Evolutionary conservation across 2,113 vertebrate genomes (phyloP), one percentile per base, ranked within the genome.

Genomic region (Antechinus flavipes): DNA sequence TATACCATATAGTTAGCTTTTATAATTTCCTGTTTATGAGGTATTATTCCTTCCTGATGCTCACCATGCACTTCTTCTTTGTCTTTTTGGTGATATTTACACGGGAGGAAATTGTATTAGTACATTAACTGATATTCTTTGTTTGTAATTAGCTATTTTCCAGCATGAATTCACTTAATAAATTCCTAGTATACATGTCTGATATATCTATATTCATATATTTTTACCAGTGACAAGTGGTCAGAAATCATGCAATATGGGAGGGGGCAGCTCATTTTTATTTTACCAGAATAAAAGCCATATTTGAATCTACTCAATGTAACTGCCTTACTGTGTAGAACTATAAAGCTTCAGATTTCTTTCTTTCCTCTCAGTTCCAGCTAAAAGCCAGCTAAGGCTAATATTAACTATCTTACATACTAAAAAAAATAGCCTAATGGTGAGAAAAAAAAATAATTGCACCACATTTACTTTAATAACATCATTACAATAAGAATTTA

Each of bases 401-500:
- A 54, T 89, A 61, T 92, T 96, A 97, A 24, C 90, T 97, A 94
- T 93, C 61, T 97, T 98, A 96, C 98, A 94, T 97, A 98, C 94
- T 96, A 98, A 98, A 98, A 98, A 96, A 94, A 90, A 96, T 76
- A 27, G 93, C 91, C 95, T 89, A 93, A 52, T 11, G 0, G 10
- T 96, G 96, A 96, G 42, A 50, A 96, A 50, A 96, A 92, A 97
- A 97, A 98, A 98, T 98, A 98, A 98, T 97, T 97, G 96, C 91
- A 96, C 95, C 98, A 95, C 97, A 98, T 98, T 98, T 97, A 97
- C 76, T 98, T 98, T 97, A 98, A 98, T 97, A 98, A 97, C 96
- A 98, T 98, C 97, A 98, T 99, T 98, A 96, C 97, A 96, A 97
- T 98, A 98, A 98, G 96, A 98, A 97, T 98, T 98, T 98, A 98